Percentiles rank a stretch among this genome's conserved stretches.
These are phyloP conservation scores for Chaetorhynchus papuensis DNA, from an alignment of 2,113 vertebrate genomes.

Conservation along the genomic window DNA sequence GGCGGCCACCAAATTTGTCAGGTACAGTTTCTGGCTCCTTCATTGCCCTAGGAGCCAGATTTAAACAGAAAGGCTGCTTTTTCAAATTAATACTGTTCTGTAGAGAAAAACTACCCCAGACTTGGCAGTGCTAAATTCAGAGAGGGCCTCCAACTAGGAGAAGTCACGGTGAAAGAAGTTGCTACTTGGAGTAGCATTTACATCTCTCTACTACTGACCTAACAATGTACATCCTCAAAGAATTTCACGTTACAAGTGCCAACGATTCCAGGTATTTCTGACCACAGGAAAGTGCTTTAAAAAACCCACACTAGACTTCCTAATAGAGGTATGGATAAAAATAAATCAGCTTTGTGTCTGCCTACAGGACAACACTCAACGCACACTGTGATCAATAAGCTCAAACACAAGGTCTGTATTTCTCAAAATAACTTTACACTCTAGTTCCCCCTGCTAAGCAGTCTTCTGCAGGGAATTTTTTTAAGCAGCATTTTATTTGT, in stretches of 20 bases:
- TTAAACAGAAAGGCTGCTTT: neutral
- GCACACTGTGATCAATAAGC: neutral
- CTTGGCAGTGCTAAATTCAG: neutral
- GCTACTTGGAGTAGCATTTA: neutral
- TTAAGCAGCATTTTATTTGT: neutral
- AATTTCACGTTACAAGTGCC: neutral
- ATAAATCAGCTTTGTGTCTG: neutral
- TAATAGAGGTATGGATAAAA: neutral
- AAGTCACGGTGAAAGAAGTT: neutral
- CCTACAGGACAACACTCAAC: neutral
- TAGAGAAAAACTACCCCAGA: neutral
- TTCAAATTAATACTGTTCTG: neutral
- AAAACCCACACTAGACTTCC: neutral
- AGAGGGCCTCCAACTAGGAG: neutral
- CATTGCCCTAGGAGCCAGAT: neutral
- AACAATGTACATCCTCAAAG: neutral
- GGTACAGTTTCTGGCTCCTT: neutral
- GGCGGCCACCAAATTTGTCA: neutral
- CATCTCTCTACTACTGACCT: neutral
- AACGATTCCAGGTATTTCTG: constrained; percentile 27
- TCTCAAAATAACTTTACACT: neutral
- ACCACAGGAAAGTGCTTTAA: neutral
- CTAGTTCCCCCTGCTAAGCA: neutral
- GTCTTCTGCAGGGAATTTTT: neutral
- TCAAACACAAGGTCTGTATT: neutral